Evolutionary conservation across 2,797 vertebrate genomes (phyloP).

Genomic region (Tenualosa ilisha): DNA sequence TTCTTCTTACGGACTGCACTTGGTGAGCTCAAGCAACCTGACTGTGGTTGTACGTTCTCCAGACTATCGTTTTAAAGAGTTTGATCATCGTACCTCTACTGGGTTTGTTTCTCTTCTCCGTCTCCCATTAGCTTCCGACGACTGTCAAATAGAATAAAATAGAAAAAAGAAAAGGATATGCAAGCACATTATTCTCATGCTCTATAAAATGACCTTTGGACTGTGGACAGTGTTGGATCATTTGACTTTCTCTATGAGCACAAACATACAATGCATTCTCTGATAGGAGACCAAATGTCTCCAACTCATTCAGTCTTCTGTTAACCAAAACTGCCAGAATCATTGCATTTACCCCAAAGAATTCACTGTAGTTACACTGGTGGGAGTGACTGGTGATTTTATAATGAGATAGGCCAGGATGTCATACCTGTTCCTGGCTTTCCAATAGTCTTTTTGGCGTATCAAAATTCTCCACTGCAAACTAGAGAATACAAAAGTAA

Average conservation of each 20-base stretch:
- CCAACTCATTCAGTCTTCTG: background rate
- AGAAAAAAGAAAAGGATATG: background rate
- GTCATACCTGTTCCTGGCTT: background rate
- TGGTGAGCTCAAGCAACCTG: too few species aligned
- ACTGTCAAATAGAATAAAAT: slow-evolving; percentile 50
- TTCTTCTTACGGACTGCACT: too few species aligned
- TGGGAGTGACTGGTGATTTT: background rate
- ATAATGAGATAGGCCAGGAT: background rate
- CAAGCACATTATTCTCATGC: background rate
- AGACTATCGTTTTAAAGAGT: too few species aligned
- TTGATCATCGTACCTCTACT: background rate
- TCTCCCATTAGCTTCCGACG: slow-evolving; percentile 9
- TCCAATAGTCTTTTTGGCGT: background rate
- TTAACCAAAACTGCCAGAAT: background rate
- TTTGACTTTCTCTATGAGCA: background rate
- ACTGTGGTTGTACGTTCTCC: too few species aligned
- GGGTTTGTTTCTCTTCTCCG: slow-evolving; percentile 34
- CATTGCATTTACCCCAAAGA: background rate
- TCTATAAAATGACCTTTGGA: background rate
- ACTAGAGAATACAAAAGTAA: background rate
- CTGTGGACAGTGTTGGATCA: background rate
- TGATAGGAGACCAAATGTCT: background rate
- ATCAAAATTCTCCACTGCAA: background rate
- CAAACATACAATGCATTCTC: background rate
- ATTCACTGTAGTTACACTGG: too few species aligned